Base-by-base conservation (phyloP, 2,797 vertebrate species). In the Mormyrus proboscirostris region DNA sequence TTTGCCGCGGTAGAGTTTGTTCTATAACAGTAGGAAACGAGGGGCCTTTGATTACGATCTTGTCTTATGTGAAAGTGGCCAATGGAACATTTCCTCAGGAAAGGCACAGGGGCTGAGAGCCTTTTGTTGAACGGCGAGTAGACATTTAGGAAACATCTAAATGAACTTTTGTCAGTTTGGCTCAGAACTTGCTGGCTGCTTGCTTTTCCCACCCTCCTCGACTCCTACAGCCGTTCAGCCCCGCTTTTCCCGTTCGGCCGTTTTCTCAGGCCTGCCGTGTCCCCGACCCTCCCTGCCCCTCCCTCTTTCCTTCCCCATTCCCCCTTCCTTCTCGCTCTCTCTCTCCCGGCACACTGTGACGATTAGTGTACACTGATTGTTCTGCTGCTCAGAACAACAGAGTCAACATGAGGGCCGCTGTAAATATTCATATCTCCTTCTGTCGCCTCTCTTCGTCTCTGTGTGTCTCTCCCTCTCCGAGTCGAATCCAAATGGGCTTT, bases 401-500 rank as follows among this genome's bases (percentile, higher is more conserved):
- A 89, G 89, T 88, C 86, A 84, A 93, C 91, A 91, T 88, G 8
- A 22, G 0, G 69, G 55, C 89, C 14, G 19, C 89, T 92, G 91
- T 92, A 90, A 90, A 89, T 90, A 91, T 92, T 93, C 90, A 92
- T 93, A 91, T 89, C 89, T 92, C 93, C 92, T 91, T 93, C 92
- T 93, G 91, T 92, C 91, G 83, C 92, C 91, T 91, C 79, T 73
- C 55, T 65, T 38, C 8, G 86, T 91, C 89, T 87, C 89, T 62
- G 2, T 87, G 89, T 76, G 84, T 89, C 89, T 89, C 88, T 89
- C 47, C 49, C 84, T 55, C 89, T 89, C 84, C 86, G 51, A 89
- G 65, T 87, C 47, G 69, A 89, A 86, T 44, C 84, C 84, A 89
- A 87, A 90, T 88, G 65, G 65, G 47, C 73, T 87, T 62, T 90